Percentiles rank a stretch among this genome's conserved stretches.
Conservation (phyloP, 2,113 vertebrate genomes). For the Mus pahari region DNA sequence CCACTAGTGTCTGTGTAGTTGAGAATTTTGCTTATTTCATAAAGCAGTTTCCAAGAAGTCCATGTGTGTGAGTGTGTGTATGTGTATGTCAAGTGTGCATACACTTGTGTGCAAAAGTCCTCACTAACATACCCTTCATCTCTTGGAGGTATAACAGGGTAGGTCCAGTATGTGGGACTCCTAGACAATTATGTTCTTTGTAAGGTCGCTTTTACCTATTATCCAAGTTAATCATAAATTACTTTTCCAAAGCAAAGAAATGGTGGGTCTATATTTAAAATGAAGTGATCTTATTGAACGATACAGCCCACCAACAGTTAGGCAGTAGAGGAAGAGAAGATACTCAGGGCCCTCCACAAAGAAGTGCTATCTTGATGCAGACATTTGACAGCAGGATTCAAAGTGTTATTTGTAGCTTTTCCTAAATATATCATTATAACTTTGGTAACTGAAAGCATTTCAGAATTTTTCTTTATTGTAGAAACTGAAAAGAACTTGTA, state of each 20-base stretch:
- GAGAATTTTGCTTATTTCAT: constrained; percentile 39
- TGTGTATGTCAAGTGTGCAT: constrained; percentile 35
- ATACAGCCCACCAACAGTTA: constrained; percentile 8
- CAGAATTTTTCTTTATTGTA: constrained; percentile 33
- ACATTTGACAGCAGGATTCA: background rate
- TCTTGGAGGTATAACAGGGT: background rate
- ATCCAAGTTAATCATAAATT: constrained; percentile 18
- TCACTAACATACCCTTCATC: constrained; percentile 43
- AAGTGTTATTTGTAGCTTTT: constrained; percentile 40
- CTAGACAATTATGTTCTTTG: constrained; percentile 32
- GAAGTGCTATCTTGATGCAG: background rate
- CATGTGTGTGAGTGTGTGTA: background rate
- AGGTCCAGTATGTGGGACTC: background rate
- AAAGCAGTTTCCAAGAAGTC: constrained; percentile 51
- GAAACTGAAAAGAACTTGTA: constrained; percentile 37
- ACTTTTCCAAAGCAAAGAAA: constrained; percentile 23
- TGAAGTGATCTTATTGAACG: constrained; percentile 22
- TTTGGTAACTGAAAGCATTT: constrained; percentile 63
- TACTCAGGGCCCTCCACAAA: background rate
- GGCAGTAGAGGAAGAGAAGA: background rate
- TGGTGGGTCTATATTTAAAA: background rate
- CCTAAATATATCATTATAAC: background rate
- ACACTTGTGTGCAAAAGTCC: constrained; percentile 70
- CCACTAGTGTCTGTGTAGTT: background rate
- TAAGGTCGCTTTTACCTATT: background rate